phyloP scores from a whole-genome alignment of 2,797 vertebrate species.

The Coilia nasus region DNA sequence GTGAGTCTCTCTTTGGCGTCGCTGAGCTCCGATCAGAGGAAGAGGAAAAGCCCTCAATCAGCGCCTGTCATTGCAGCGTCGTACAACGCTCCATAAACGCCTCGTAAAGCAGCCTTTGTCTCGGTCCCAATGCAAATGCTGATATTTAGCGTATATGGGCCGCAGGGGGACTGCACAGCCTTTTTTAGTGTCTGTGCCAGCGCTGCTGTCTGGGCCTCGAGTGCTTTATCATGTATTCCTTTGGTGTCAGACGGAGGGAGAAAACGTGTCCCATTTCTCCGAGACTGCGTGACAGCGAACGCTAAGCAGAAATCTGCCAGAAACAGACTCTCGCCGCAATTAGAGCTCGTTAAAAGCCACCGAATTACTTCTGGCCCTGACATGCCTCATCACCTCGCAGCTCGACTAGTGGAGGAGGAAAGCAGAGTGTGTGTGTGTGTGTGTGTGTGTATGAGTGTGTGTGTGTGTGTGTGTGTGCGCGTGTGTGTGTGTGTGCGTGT shows the following conservation, averaged over 20 bases:
- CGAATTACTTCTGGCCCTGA: slow-evolving; percentile 65
- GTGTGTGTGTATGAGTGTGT: no score
- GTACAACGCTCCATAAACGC: slow-evolving; percentile 39
- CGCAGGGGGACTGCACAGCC: slow-evolving; percentile 52
- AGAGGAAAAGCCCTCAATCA: slow-evolving; percentile 16
- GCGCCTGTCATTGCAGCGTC: slow-evolving; percentile 30
- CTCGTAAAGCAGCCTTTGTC: slow-evolving; percentile 44
- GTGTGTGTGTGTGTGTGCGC: no score
- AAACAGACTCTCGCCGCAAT: slow-evolving; percentile 70
- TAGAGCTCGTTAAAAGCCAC: slow-evolving; percentile 62
- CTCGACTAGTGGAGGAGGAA: not conserved
- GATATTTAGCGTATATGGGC: slow-evolving; percentile 48
- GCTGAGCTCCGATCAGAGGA: not conserved
- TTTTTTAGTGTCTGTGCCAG: slow-evolving; percentile 56
- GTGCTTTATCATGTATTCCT: slow-evolving; percentile 67
- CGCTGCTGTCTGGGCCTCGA: slow-evolving; percentile 52
- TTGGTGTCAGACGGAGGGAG: slow-evolving; percentile 59
- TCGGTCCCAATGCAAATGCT: slow-evolving; percentile 47
- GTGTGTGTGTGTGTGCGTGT: no score
- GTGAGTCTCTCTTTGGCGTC: not conserved
- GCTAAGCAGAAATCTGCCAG: slow-evolving; percentile 59
- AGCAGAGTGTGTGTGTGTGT: not conserved
- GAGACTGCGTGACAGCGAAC: slow-evolving; percentile 60
- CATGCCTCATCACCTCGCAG: slow-evolving; percentile 11
- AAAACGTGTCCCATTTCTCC: slow-evolving; percentile 49